phyloP scores from a whole-genome alignment of 2,113 vertebrate species.

The Lagopus muta region DNA sequence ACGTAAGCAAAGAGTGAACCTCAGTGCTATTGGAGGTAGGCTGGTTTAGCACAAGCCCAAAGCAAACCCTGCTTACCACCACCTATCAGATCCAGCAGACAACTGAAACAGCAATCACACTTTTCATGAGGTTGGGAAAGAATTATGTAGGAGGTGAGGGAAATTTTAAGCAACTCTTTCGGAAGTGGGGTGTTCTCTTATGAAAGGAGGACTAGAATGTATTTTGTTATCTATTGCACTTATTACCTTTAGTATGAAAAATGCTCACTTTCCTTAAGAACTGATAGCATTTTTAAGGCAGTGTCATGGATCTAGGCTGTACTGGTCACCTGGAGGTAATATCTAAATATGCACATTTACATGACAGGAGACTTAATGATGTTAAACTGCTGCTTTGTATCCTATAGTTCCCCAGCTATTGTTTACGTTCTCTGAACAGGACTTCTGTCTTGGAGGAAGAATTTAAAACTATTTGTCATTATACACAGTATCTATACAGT shows the following conservation, averaged over 20 bases:
- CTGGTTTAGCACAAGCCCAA: accelerated
- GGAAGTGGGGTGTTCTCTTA: neutral
- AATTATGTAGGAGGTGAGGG: accelerated
- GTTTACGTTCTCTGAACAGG: neutral
- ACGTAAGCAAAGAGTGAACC: neutral
- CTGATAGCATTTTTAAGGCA: neutral
- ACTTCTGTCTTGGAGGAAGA: neutral
- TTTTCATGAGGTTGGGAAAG: neutral
- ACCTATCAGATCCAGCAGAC: neutral
- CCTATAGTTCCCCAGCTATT: neutral
- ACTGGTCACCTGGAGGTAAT: neutral
- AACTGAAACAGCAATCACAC: neutral
- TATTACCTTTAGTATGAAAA: neutral
- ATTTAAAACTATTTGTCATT: neutral
- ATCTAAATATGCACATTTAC: neutral
- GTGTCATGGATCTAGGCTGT: neutral
- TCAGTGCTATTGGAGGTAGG: accelerated
- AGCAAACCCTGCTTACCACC: neutral
- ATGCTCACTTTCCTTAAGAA: neutral
- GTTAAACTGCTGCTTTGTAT: neutral
- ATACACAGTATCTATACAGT: neutral
- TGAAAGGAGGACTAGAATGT: neutral
- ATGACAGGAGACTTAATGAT: neutral
- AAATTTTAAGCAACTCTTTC: neutral
- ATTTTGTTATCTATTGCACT: neutral